Percentiles rank a stretch among this genome's conserved stretches.
Evolutionary conservation across 2,113 vertebrate species (phyloP).

Genomic region (Apeltes quadracus): DNA sequence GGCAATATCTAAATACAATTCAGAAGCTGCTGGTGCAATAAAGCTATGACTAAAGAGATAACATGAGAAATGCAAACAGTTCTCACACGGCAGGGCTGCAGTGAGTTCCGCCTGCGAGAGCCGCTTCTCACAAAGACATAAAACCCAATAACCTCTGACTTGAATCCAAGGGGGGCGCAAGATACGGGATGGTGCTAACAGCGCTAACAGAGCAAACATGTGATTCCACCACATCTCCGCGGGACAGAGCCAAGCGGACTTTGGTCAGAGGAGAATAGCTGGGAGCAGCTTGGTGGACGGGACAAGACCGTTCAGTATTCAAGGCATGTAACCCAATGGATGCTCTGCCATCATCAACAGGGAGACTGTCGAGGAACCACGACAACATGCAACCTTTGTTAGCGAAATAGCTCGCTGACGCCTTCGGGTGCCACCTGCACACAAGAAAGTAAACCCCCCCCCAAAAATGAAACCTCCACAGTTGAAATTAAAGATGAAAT

Average conservation of each 20-base stretch:
- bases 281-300: not conserved
- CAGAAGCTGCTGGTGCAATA: constrained; percentile 24
- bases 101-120: not conserved
- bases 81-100: constrained; percentile 30
- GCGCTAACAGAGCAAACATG: not conserved
- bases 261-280: not conserved
- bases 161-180: not conserved
- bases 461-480: not conserved
- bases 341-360: not conserved
- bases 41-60: constrained; percentile 26
- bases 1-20: constrained; percentile 30
- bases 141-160: not conserved
- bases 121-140: not conserved
- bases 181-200: not conserved
- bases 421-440: no score
- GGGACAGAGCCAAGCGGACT: not conserved
- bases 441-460: not conserved
- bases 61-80: constrained; percentile 27
- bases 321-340: not conserved
- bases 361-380: not conserved
- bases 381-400: not conserved
- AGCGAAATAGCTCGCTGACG: no score
- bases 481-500: constrained; percentile 31
- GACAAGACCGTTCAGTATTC: not conserved
- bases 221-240: no score